Evolutionary conservation across 1,140 invertebrate genomes (phyloP).

Genomic region (Sipha flava): DNA sequence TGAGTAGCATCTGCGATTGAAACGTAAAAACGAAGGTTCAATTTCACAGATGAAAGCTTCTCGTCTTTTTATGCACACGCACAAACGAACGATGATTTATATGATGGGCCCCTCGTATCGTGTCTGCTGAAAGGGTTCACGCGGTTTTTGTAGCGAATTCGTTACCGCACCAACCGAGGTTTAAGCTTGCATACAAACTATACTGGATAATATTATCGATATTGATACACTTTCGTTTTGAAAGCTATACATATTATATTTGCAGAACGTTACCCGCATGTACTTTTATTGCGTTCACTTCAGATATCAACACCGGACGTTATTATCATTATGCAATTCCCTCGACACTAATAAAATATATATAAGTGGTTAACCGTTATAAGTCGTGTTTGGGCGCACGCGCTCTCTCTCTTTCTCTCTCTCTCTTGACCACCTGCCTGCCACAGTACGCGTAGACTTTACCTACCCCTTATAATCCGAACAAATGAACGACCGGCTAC

Average conservation of each 20-base stretch:
- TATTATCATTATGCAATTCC: neutral
- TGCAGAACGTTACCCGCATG: no score
- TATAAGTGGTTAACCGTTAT: neutral
- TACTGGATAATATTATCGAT: neutral
- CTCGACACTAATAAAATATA: neutral
- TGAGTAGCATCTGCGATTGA: constrained; percentile 31
- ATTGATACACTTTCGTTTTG: neutral
- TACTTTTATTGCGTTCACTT: no score
- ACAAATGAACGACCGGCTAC: neutral
- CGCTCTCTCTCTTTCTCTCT: no score
- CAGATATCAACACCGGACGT: neutral
- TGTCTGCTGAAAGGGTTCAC: neutral
- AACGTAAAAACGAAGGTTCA: constrained; percentile 16
- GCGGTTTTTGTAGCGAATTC: neutral
- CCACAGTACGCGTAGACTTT: neutral
- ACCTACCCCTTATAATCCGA: constrained; percentile 5
- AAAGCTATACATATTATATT: no score
- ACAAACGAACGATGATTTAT: neutral
- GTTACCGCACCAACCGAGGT: neutral
- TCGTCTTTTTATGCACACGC: neutral
- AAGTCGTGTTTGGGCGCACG: neutral
- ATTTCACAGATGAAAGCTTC: constrained; percentile 26
- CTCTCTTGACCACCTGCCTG: neutral
- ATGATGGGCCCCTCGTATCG: neutral
- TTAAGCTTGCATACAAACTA: neutral